Evolutionary conservation across 2,113 vertebrate species (phyloP).

Genomic region (Macrotis lagotis): DNA sequence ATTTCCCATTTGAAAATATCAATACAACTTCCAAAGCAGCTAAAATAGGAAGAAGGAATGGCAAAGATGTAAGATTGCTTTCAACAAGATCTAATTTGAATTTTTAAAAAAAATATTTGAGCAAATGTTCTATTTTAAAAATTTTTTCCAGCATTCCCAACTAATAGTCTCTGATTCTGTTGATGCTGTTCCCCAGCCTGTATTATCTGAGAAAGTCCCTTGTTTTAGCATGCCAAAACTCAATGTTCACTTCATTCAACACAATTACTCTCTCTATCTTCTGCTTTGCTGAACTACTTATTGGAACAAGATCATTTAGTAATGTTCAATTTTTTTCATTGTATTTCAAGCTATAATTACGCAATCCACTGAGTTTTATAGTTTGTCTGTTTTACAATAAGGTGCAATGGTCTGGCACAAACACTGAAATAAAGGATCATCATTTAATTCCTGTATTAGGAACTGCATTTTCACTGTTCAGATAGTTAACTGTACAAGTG

Average conservation of each 20-base stretch:
- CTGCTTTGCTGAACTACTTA: conserved; percentile 64
- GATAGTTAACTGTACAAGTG: conserved; percentile 63
- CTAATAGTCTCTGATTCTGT: background rate
- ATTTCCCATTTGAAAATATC: background rate
- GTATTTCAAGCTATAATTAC: conserved; percentile 77
- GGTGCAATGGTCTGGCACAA: conserved; percentile 74
- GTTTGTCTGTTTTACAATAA: conserved; percentile 79
- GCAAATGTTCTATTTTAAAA: conserved; percentile 51
- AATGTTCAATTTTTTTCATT: conserved; percentile 70
- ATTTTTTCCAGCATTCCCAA: conserved; percentile 26
- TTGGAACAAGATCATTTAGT: conserved; percentile 75
- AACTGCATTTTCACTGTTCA: conserved; percentile 67
- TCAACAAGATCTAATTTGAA: conserved; percentile 17
- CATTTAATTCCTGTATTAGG: conserved; percentile 68
- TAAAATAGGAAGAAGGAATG: conserved; percentile 16
- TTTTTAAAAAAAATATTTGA: conserved; percentile 41
- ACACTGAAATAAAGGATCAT: conserved; percentile 70
- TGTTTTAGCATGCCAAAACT: conserved; percentile 51
- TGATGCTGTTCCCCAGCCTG: conserved; percentile 28
- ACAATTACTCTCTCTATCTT: conserved; percentile 58
- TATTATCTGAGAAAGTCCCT: conserved; percentile 39
- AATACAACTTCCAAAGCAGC: background rate
- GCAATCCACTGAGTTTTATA: conserved; percentile 78
- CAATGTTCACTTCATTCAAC: conserved; percentile 59
- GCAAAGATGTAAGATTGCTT: background rate